Base-by-base conservation (phyloP, 2,797 vertebrate species). In the Masticophis lateralis region DNA sequence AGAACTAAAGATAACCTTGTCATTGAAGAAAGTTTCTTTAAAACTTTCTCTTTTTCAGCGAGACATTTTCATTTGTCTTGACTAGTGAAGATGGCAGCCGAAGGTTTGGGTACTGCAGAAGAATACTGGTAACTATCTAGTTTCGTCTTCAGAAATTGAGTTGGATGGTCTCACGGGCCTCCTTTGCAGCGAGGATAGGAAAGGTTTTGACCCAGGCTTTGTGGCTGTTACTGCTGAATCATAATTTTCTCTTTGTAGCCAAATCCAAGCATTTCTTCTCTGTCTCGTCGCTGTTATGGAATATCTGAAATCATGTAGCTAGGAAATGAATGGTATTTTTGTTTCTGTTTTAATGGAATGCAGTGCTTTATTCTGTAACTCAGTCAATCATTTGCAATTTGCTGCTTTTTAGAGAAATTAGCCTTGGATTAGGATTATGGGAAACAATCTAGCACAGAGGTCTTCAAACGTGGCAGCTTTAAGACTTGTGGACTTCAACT, bases 21-120 rank as follows among this genome's bases (percentile, higher is more conserved):
- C 25, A 63, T 8, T 53, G 60, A 27, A 92, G 51, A 83, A 13
- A 47, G 37, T 63, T 27, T 37, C 4, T 57, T 87, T 88, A 16
- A 61, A 13, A 43, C 91, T 86, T 74, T 91, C 53, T 91, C 16
- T 88, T 22, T 0, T 94, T 95, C 96, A 99, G 98, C 89, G 99
- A 99, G 96, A 99, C 98, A 0, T 99, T 99, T 97, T 99, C 99
- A 0, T 99, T 99, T 96, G 99, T 99, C 96, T 95, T 99, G 97
- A 99, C 99, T 1, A 98, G 98, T 66, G 98, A 98, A 96, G 98
- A 99, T 0, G 99, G 99, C 86, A 98, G 98, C 97, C 98, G 98
- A 88, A 96, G 98, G 94, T 99, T 99, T 9, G 99, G 99, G 91
- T 99, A 99, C 95, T 99, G 99, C 94, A 98, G 99, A n/a, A 98